phyloP scores from a whole-genome alignment of 1,140 invertebrate genomes.

The Temnothorax nylanderi region DNA sequence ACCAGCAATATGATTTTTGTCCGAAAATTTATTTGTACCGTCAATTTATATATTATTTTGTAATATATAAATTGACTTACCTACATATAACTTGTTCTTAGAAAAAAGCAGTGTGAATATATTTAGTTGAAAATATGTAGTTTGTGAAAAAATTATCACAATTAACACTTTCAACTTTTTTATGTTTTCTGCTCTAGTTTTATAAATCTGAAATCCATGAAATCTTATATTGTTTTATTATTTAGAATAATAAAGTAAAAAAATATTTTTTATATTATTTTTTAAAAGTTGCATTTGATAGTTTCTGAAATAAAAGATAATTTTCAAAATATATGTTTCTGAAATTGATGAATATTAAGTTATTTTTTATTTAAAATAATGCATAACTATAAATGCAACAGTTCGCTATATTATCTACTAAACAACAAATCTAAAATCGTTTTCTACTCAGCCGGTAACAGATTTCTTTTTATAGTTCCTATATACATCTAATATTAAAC shows the following conservation, averaged over 20 bases:
- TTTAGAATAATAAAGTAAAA: not conserved
- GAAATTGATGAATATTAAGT: not conserved
- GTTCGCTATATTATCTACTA: slow-evolving; percentile 7
- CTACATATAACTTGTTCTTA: not conserved
- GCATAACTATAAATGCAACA: too few relatives aligned
- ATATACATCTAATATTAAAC: not conserved
- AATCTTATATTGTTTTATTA: not conserved
- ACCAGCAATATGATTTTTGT: not conserved
- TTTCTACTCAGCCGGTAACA: slow-evolving; percentile 53
- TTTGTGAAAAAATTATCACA: not conserved
- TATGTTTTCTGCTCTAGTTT: not conserved
- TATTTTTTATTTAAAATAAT: not conserved
- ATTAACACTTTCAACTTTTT: not conserved
- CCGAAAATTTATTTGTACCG: not conserved
- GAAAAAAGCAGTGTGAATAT: not conserved
- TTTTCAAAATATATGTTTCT: not conserved
- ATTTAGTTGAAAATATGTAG: not conserved
- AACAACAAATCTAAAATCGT: slow-evolving; percentile 27
- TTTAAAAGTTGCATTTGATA: not conserved
- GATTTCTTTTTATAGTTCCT: not conserved
- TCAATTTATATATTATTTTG: too few relatives aligned
- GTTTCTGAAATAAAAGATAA: not conserved
- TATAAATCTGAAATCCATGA: too few relatives aligned
- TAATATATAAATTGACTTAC: not conserved
- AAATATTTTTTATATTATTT: not conserved